These are phyloP conservation scores for Drosophila murphyi DNA, from an alignment of 1,140 invertebrate species.

Conservation along the genomic window DNA sequence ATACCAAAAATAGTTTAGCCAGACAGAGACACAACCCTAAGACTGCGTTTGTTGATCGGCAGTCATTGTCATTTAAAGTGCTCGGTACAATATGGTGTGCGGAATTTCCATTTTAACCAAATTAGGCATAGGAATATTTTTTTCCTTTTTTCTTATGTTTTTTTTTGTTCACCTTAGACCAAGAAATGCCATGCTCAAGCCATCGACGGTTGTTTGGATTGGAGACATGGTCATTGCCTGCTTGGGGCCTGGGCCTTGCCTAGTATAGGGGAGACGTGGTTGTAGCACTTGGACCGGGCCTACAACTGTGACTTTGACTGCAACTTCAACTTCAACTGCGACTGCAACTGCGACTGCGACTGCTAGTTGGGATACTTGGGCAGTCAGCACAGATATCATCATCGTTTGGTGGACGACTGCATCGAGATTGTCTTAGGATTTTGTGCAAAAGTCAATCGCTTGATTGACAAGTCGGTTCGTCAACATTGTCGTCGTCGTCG, in stretches of 20 bases:
- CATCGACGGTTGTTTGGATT: constrained; percentile 25
- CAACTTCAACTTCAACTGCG: constrained; percentile 3
- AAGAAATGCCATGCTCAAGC: constrained; percentile 39
- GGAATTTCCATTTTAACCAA: constrained; percentile 81
- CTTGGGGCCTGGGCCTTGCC: constrained; percentile 7
- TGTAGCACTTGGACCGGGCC: constrained; percentile 9
- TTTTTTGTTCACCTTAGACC: constrained; percentile 51
- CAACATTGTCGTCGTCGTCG: constrained; percentile 23
- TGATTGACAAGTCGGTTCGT: constrained; percentile 76
- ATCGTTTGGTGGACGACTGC: constrained; percentile 58
- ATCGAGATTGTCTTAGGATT: constrained; percentile 75
- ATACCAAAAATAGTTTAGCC: constrained; percentile 73
- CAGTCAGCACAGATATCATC: constrained; percentile 66
- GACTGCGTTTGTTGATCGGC: constrained; percentile 27
- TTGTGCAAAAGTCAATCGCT: constrained; percentile 78
- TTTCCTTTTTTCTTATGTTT: constrained; percentile 45
- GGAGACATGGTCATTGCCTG: constrained; percentile 34
- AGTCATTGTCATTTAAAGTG: constrained; percentile 75
- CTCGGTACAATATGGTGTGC: constrained; percentile 79
- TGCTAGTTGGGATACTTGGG: constrained; percentile 22
- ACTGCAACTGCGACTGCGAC: constrained; percentile 10
- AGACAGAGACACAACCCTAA: constrained; percentile 44
- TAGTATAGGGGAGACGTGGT: constrained; percentile 15
- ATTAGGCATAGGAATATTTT: constrained; percentile 80
- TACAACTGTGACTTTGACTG: constrained; percentile 11